Percentiles rank a stretch among this genome's conserved stretches.
These are phyloP conservation scores for Arrhopalites spinosus DNA, from an alignment of 2,888 invertebrate genomes.

Conservation along the genomic window DNA sequence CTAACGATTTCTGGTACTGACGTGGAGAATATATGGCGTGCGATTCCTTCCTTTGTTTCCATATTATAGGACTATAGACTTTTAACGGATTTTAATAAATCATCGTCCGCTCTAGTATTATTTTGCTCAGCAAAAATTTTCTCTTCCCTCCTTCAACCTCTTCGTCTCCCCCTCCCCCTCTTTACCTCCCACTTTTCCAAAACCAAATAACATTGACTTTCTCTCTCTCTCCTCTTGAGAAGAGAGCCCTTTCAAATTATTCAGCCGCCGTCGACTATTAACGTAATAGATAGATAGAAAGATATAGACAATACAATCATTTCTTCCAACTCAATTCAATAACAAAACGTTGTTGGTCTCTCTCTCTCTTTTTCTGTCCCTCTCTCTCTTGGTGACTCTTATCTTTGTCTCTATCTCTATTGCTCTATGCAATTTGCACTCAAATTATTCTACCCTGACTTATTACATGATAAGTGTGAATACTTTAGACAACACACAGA, in stretches of 20 bases:
- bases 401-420: not conserved
- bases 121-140: conserved; percentile 49
- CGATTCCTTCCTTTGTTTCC: conserved; percentile 56
- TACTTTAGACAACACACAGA: not conserved
- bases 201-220: conserved; percentile 15
- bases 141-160: conserved; percentile 16
- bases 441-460: not conserved
- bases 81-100: conserved; percentile 57
- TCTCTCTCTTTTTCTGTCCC: not conserved
- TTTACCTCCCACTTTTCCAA: not conserved
- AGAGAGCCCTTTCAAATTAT: not conserved
- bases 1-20: conserved; percentile 57
- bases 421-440: not conserved
- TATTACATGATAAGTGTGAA: no score
- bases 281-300: conserved; percentile 3
- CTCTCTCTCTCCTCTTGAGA: conserved; percentile 11
- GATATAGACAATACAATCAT: conserved; percentile 25
- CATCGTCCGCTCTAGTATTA: conserved; percentile 55
- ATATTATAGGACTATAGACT: conserved; percentile 53
- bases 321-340: conserved; percentile 18
- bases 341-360: conserved; percentile 12
- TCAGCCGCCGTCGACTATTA: not conserved
- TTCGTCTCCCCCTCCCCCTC: not conserved
- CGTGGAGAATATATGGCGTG: conserved; percentile 56
- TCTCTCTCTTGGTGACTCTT: not conserved